Conservation (phyloP, 1,140 invertebrate genomes). For the Halotydeus destructor region DNA sequence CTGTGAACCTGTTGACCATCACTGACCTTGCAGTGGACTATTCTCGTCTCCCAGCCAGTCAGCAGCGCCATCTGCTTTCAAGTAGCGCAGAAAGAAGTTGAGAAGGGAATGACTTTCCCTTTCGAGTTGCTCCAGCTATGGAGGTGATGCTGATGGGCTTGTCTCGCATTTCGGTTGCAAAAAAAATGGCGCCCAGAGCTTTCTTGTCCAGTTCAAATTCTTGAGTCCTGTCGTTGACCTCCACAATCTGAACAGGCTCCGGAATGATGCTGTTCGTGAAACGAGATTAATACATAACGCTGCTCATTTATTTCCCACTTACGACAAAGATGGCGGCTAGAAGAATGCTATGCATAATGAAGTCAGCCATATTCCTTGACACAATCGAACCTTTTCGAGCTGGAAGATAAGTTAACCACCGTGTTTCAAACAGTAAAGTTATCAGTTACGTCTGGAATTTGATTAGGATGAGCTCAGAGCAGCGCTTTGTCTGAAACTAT, state of each 20-base stretch:
- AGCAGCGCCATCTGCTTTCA: conserved; percentile 29
- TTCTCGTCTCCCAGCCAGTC: conserved; percentile 21
- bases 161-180: conserved; percentile 50
- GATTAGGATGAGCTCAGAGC: too few species aligned
- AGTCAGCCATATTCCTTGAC: too few species aligned
- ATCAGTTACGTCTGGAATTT: too few species aligned
- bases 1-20: background rate
- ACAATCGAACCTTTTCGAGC: too few species aligned
- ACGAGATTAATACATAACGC: too few species aligned
- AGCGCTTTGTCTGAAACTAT: too few species aligned
- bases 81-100: conserved; percentile 78
- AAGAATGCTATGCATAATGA: too few species aligned
- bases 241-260: conserved; percentile 60
- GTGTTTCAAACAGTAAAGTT: too few species aligned
- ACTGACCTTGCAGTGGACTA: conserved; percentile 24
- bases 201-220: conserved; percentile 77
- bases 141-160: conserved; percentile 70
- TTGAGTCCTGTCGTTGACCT: conserved; percentile 54
- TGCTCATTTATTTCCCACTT: too few species aligned
- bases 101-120: conserved; percentile 85
- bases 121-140: conserved; percentile 84
- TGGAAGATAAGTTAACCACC: too few species aligned
- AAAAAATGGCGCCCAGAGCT: conserved; percentile 54
- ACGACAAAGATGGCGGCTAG: too few species aligned
- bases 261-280: too few species aligned